Base-by-base conservation (phyloP, 2,113 vertebrate species). In the Otolemur garnettii region DNA sequence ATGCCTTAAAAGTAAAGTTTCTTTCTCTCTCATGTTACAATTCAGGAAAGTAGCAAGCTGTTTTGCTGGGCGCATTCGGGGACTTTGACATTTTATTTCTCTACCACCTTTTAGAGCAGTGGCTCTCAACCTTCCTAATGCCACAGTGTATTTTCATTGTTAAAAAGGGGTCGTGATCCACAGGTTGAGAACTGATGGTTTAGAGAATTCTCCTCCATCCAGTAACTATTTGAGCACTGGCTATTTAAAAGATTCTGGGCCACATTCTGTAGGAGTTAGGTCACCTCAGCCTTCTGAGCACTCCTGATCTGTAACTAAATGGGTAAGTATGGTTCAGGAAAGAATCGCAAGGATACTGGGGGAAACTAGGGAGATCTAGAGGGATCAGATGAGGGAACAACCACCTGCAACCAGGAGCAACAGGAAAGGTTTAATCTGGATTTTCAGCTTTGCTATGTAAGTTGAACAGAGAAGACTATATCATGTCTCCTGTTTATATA, bases 1-100 rank as follows among this genome's bases (percentile, higher is more conserved):
- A 11, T 53, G 1, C 14, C 88, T 94, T 92, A 38, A 95, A 94
- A 86, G 71, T 78, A 59, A 87, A 81, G 22, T 87, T 71, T 74
- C 10, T 75, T 75, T 81, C 45, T 86, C 28, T 35, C 28, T 86
- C 22, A 72, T 50, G 45, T 69, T 86, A 66, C 2, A 50, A 22
- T 62, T 74, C 7, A 62, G n/a, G 90, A 62, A 93, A 45, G 19
- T 33, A 71, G 30, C 28, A 42, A 55, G 45, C 22, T 66, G 0
- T 59, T 74, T 80, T n/a, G 24, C 62, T 50, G 28, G 26, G n/a
- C 78, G 60, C 4, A 30, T 9, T n/a, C 57, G 5, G 33, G 7
- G 21, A 38, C 24, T 69, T 24, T n/a, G 72, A 7, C 68, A 60
- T 38, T 87, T 87, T 68, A 71, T 83, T 71, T 82, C 45, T 81